Base-by-base conservation (phyloP, 2,113 vertebrate genomes). In the Circaetus cinerascens region DNA sequence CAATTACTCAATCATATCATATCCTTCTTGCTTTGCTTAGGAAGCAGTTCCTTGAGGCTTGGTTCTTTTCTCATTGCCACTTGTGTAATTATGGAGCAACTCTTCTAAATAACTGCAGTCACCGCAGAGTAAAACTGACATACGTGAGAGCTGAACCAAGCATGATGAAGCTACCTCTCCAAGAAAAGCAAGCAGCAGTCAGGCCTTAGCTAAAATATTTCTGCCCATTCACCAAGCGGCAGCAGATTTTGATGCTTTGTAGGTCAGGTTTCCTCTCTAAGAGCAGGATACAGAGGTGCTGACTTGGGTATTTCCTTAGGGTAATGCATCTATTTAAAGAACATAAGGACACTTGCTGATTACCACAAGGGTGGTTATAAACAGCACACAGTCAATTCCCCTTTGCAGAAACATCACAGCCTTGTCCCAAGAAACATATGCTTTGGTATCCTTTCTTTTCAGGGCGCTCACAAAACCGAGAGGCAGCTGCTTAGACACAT, bases 271-370 rank as follows among this genome's bases (percentile, higher is more conserved):
- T 95, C 95, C 95, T 95, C 80, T 91, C 69, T 68, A 45, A 85
- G 41, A 91, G 96, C 96, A 97, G 96, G 96, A 97, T 96, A 91
- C 92, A 91, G 95, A 95, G 95, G 94, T 95, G 96, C 96, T 97
- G 96, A 97, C 86, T 97, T 89, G 89, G 73, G 76, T 95, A 55
- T 96, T 97, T 97, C 86, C 83, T 95, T 64, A 84, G 79, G 83
- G 86, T 88, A 88, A 91, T 29, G 30, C 48, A 36, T 91, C 96
- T 97, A 91, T 96, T 97, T 95, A 89, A 94, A 94, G 96, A 87
- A 85, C 38, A 13, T 15, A 81, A 56, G 64, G 91, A 82, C 95
- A 82, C 94, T 93, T 66, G 89, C 96, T 68, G 92, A 60, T 94
- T 53, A 60, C 89, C 53, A 72, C 91, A 82, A 32, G 79, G 32